These are phyloP conservation scores for Lagodon rhomboides DNA, from an alignment of 2,797 vertebrate genomes.

Conservation along the genomic window DNA sequence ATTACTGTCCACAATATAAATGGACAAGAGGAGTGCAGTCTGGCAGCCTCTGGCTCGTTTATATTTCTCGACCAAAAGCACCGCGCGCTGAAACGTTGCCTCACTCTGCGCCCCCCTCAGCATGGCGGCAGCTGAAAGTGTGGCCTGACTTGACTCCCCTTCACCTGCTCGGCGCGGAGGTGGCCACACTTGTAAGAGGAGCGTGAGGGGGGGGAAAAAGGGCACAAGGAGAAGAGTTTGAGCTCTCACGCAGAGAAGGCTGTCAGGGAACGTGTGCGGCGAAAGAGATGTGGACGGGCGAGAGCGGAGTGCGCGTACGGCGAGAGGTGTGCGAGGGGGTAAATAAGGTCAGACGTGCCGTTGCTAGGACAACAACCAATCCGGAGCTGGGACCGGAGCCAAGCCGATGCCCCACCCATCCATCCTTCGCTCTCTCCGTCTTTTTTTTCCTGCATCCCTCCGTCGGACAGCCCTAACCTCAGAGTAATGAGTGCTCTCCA, in stretches of 20 bases:
- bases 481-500: conserved; percentile 84
- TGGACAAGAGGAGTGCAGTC: conserved; percentile 47
- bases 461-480: conserved; percentile 79
- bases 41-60: conserved; percentile 32
- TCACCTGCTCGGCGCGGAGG: conserved; percentile 43
- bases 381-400: conserved; percentile 71
- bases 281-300: conserved; percentile 26
- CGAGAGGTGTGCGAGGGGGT: conserved; percentile 61
- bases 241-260: conserved; percentile 16
- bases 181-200: conserved; percentile 19
- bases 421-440: conserved; percentile 57
- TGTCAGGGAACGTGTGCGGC: conserved; percentile 21
- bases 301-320: conserved; percentile 33
- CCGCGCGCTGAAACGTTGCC: conserved; percentile 19
- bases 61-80: conserved; percentile 41
- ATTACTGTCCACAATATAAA: conserved; percentile 69
- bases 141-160: conserved; percentile 29
- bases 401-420: conserved; percentile 75
- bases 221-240: conserved; percentile 31
- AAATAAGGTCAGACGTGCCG: conserved; percentile 83
- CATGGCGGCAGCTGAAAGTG: conserved; percentile 15
- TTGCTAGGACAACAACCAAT: conserved; percentile 82
- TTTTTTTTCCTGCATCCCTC: conserved; percentile 59
- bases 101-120: conserved; percentile 11
- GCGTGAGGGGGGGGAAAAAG: conserved; percentile 1